Evolutionary conservation across 2,113 vertebrate species (phyloP), one percentile per base, ranked within the genome.

Genomic region (Sebastes schlegelii): DNA sequence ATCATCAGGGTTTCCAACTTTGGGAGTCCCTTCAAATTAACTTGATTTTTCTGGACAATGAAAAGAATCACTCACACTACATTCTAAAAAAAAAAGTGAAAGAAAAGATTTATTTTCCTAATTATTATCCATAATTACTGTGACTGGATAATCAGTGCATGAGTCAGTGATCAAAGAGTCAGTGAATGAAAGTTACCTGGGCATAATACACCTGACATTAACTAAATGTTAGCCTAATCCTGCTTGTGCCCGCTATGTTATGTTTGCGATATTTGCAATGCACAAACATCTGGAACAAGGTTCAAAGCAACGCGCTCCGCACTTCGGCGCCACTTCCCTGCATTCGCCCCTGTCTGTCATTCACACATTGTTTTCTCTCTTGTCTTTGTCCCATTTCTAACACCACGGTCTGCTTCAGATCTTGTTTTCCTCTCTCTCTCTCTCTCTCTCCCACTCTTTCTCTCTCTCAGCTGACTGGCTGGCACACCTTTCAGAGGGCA

Each of bases 381-480:
- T 0, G 10, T 83, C 62, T 91, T 87, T 89, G 73, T 85, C 79
- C 84, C 80, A 87, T 58, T 83, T 88, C 72, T 82, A 74, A 88
- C 79, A 46, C 68, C 54, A 19, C n/a, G 14, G 79, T 68, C 68
- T 42, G 78, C 84, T 78, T 91, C 65, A 79, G 79, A 82, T 86
- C 83, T 85, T 86, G 72, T 88, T 92, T 89, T 84, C 82, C 79
- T 70, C 48, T 60, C 80, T 71, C 92, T 92, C 80, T 71, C 92
- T 92, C 94, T 34, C 34, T 34, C 34, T 34, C 34, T 26, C 2
- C 34, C 34, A 34, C 34, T 34, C 34, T 90, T 84, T 80, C 77
- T 67, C 48, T 60, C 80, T 71, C 92, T 92, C 94, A 93, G 92
- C 93, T 95, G 94, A 95, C 90, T 84, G 88, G 87, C 80, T 90